These are phyloP conservation scores for Drosophila biarmipes DNA, from an alignment of 1,140 invertebrate species.

Conservation along the genomic window DNA sequence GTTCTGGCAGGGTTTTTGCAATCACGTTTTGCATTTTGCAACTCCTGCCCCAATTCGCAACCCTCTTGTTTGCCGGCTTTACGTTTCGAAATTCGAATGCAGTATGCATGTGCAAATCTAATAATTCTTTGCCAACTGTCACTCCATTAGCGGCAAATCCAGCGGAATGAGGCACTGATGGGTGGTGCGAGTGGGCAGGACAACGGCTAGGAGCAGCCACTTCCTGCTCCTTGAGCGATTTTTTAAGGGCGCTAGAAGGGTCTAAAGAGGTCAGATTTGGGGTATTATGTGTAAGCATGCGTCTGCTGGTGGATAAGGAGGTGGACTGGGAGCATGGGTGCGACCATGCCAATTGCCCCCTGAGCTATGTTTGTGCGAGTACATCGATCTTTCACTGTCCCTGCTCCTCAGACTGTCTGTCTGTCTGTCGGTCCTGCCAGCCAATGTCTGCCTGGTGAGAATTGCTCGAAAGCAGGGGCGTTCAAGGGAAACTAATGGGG, in stretches of 20 bases:
- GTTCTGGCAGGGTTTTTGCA: slow-evolving; percentile 7
- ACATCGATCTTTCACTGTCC: slow-evolving; percentile 60
- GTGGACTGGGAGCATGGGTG: not conserved
- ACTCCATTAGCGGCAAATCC: slow-evolving; percentile 69
- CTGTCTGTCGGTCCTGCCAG: not conserved
- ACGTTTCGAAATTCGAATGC: slow-evolving; percentile 48
- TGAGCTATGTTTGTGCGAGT: slow-evolving; percentile 2
- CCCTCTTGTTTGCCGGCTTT: not conserved
- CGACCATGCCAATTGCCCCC: slow-evolving; percentile 13
- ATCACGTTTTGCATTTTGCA: slow-evolving; percentile 34
- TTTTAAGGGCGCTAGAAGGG: not conserved
- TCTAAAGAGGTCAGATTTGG: slow-evolving; percentile 16
- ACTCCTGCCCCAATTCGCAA: not conserved
- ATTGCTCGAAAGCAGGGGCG: no score
- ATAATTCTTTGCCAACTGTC: slow-evolving; percentile 81
- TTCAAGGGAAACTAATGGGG: no score
- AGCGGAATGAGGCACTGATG: slow-evolving; percentile 23
- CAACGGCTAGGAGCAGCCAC: slow-evolving; percentile 7
- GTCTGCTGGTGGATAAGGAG: slow-evolving; percentile 2
- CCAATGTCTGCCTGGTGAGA: not conserved
- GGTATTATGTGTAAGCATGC: slow-evolving; percentile 27
- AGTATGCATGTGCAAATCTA: slow-evolving; percentile 76
- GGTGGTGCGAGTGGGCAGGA: not conserved
- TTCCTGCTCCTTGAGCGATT: slow-evolving; percentile 1
- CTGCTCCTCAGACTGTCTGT: slow-evolving; percentile 1